phyloP scores from a whole-genome alignment of 2,888 invertebrate species.

The Ophion ventricosus region DNA sequence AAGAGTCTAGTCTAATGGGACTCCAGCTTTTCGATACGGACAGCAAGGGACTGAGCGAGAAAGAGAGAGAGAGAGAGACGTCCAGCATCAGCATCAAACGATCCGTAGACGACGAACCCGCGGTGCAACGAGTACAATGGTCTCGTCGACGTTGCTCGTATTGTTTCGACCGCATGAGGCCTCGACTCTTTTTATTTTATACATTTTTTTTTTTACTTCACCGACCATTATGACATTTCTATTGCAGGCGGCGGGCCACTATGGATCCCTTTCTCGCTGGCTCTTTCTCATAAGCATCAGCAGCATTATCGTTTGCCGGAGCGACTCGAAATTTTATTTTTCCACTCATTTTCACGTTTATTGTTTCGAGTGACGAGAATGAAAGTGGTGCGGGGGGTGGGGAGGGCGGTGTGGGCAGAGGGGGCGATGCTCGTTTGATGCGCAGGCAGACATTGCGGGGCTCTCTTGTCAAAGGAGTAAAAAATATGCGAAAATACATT shows the following conservation, averaged over 20 bases:
- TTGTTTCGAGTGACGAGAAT: constrained; percentile 53
- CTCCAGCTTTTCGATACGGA: constrained; percentile 63
- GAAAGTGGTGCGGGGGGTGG: background rate
- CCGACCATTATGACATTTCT: constrained; percentile 65
- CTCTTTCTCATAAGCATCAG: constrained; percentile 25
- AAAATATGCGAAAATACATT: constrained; percentile 37
- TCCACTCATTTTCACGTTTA: constrained; percentile 55
- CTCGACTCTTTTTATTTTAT: constrained; percentile 52
- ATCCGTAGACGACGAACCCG: constrained; percentile 66
- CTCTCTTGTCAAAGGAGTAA: constrained; percentile 37
- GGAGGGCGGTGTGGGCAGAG: background rate
- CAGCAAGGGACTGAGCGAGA: constrained; percentile 34
- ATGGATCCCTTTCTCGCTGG: constrained; percentile 30
- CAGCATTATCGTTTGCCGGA: constrained; percentile 53
- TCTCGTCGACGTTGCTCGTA: constrained; percentile 72
- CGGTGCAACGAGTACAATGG: constrained; percentile 73
- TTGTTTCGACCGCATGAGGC: constrained; percentile 75
- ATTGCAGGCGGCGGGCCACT: constrained; percentile 64
- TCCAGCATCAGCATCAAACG: constrained; percentile 63
- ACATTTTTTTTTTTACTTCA: constrained; percentile 41
- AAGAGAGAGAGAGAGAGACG: constrained; percentile 40
- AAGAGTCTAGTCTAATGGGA: constrained; percentile 59
- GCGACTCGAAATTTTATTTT: constrained; percentile 56
- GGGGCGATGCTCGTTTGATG: constrained; percentile 28
- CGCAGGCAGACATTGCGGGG: constrained; percentile 41